A percentile compares a stretch with the other conserved stretches of the same genome.
These are phyloP conservation scores for Meteorus sp. DNA, from an alignment of 1,140 invertebrate genomes.

Conservation along the genomic window DNA sequence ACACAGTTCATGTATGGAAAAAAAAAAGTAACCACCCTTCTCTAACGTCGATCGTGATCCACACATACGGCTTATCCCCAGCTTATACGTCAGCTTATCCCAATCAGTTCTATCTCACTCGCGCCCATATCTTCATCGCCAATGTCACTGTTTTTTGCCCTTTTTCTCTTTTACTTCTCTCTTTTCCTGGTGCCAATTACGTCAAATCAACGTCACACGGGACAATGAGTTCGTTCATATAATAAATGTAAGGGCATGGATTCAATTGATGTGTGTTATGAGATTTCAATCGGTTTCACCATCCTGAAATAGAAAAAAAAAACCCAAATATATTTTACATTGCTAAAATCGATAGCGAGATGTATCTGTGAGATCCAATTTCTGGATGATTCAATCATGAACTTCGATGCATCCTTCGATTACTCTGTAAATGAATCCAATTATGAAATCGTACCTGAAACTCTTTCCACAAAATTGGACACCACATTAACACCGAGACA, in stretches of 20 bases:
- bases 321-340: too few relatives aligned
- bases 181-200: conserved; percentile 58
- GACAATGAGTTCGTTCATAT: conserved; percentile 42
- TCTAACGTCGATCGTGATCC: conserved; percentile 34
- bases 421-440: too few relatives aligned
- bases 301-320: conserved; percentile 1
- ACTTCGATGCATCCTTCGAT: too few relatives aligned
- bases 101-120: conserved; percentile 56
- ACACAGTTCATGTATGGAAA: neutral
- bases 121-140: too few relatives aligned
- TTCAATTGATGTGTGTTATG: neutral
- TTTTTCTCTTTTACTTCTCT: conserved; percentile 18
- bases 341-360: too few relatives aligned
- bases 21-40: neutral
- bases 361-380: too few relatives aligned
- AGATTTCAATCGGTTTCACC: conserved; percentile 11
- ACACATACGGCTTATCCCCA: conserved; percentile 52
- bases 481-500: too few relatives aligned
- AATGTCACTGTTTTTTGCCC: too few relatives aligned
- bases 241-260: conserved; percentile 5
- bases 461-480: too few relatives aligned
- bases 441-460: too few relatives aligned
- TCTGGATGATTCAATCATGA: too few relatives aligned
- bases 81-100: conserved; percentile 58
- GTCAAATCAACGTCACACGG: conserved; percentile 56